phyloP scores from a whole-genome alignment of 2,888 invertebrate species.

The Linhomoeus sp. region DNA sequence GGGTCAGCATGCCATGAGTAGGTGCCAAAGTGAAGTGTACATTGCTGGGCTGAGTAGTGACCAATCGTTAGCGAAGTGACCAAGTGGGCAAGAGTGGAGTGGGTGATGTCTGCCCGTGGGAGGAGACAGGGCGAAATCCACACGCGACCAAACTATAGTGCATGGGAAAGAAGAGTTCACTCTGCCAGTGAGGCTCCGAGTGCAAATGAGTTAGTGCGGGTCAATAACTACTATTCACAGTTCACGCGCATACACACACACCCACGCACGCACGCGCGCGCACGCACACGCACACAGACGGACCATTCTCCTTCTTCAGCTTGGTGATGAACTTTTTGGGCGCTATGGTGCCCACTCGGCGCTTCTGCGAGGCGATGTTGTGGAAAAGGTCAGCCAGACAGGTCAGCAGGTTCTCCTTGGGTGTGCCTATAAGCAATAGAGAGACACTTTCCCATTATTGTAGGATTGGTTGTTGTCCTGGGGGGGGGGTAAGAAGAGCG shows the following conservation, averaged over 20 bases:
- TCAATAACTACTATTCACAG: not conserved
- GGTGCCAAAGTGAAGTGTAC: too few relatives aligned
- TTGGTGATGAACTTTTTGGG: slow-evolving; percentile 98
- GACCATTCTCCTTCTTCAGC: slow-evolving; percentile 89
- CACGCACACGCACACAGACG: slow-evolving; percentile 5
- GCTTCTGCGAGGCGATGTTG: slow-evolving; percentile 98
- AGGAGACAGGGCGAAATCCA: too few relatives aligned
- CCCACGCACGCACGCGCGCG: not conserved
- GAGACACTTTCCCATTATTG: too few relatives aligned
- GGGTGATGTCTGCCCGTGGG: too few relatives aligned
- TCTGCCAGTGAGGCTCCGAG: not conserved
- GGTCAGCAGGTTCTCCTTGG: slow-evolving; percentile 83
- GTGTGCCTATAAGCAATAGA: slow-evolving; percentile 21
- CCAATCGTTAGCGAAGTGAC: too few relatives aligned
- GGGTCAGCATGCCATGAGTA: not conserved
- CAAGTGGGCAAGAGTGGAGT: too few relatives aligned
- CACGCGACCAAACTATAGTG: too few relatives aligned
- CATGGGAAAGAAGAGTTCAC: too few relatives aligned
- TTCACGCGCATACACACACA: too few relatives aligned
- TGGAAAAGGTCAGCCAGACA: slow-evolving; percentile 96
- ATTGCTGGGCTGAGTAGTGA: too few relatives aligned
- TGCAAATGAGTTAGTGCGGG: not conserved
- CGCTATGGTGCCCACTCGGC: slow-evolving; percentile 92
- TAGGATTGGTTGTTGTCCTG: too few relatives aligned
- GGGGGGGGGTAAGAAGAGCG: too few relatives aligned